A percentile compares a stretch with the other conserved stretches of the same genome.
These are phyloP conservation scores for Pampus argenteus DNA, from an alignment of 2,797 vertebrate genomes.

Conservation along the genomic window DNA sequence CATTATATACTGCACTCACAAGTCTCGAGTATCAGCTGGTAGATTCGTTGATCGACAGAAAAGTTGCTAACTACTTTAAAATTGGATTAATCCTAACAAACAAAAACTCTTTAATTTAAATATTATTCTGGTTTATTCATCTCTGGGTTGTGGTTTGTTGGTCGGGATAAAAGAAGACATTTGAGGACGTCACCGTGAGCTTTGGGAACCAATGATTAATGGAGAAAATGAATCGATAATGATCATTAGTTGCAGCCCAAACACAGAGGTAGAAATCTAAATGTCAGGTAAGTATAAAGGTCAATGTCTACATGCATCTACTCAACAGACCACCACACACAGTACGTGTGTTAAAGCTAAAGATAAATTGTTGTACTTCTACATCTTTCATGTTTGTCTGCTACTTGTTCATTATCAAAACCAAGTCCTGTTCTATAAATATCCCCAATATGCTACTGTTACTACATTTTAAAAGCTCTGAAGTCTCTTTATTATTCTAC, in stretches of 20 bases:
- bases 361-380: too few relatives aligned
- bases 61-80: too few relatives aligned
- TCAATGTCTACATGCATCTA: neutral
- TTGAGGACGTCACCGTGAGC: too few relatives aligned
- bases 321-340: neutral
- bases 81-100: too few relatives aligned
- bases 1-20: slow-evolving; percentile 23
- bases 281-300: neutral
- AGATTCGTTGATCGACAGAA: too few relatives aligned
- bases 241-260: neutral
- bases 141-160: too few relatives aligned
- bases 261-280: neutral
- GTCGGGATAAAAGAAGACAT: too few relatives aligned
- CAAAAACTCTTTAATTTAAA: too few relatives aligned
- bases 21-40: too few relatives aligned
- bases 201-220: neutral
- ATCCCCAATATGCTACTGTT: neutral
- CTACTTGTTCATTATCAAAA: neutral
- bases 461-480: neutral
- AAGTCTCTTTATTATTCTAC: neutral
- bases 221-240: neutral
- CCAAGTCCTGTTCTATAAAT: neutral
- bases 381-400: neutral
- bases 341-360: neutral
- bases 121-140: too few relatives aligned